A percentile compares a stretch with the other conserved stretches of the same genome.
Conservation (phyloP, 1,140 invertebrate species). For the Medauroidea extradentata region DNA sequence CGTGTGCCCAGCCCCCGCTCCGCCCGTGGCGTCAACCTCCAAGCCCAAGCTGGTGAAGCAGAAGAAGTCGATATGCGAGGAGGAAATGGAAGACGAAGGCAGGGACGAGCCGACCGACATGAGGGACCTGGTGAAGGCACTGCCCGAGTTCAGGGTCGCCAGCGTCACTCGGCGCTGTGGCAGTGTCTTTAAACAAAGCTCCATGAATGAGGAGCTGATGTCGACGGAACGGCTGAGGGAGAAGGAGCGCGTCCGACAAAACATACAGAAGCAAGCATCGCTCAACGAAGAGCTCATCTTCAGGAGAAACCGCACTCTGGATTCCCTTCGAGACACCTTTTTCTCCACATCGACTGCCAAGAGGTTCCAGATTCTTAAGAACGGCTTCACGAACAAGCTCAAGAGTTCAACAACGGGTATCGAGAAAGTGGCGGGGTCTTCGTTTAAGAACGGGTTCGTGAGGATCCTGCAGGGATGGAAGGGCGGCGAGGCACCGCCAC, state of each 20-base stretch:
- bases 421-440: conserved; percentile 67
- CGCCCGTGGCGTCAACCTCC: not conserved
- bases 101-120: conserved; percentile 60
- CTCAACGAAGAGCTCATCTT: conserved; percentile 83
- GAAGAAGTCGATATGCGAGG: conserved; percentile 70
- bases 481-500: conserved; percentile 43
- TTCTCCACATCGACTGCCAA: conserved; percentile 69
- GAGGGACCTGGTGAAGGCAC: conserved; percentile 54
- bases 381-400: conserved; percentile 73
- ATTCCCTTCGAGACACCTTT: conserved; percentile 66
- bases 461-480: conserved; percentile 73
- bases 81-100: conserved; percentile 56
- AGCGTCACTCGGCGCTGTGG: conserved; percentile 45
- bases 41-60: conserved; percentile 56
- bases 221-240: conserved; percentile 74
- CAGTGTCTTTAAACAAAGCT: conserved; percentile 76
- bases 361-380: conserved; percentile 77
- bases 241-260: conserved; percentile 75
- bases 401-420: conserved; percentile 75
- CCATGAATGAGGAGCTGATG: conserved; percentile 85
- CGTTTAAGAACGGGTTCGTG: conserved; percentile 60
- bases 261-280: conserved; percentile 84
- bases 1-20: not conserved
- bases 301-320: conserved; percentile 59
- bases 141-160: conserved; percentile 55